Conservation (phyloP, 2,888 invertebrate species). For the Bugula neritina region DNA sequence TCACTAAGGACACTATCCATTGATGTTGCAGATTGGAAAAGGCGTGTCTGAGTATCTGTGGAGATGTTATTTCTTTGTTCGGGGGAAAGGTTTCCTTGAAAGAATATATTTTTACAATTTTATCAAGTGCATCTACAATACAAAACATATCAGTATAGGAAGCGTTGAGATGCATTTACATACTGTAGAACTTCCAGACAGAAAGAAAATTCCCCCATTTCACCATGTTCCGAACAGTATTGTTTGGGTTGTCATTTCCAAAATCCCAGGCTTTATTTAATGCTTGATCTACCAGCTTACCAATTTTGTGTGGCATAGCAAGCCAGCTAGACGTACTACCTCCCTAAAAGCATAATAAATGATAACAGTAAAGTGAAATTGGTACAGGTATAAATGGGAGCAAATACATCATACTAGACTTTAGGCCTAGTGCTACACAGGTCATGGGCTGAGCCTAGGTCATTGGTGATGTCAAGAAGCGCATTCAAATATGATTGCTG, state of each 20-base stretch:
- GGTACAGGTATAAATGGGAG: no score
- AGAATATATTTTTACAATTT: no score
- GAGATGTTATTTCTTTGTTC: not conserved
- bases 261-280: slow-evolving; percentile 11
- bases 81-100: no score
- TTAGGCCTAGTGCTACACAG: no score
- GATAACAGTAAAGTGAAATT: no score
- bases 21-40: not conserved
- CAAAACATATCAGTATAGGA: no score
- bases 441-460: no score
- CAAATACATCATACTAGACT: no score
- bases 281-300: slow-evolving; percentile 9
- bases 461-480: no score
- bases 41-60: not conserved
- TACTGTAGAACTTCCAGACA: slow-evolving; percentile 19
- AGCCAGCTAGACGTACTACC: not conserved
- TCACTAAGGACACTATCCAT: not conserved
- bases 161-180: no score
- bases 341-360: not conserved
- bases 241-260: not conserved
- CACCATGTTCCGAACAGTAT: slow-evolving; percentile 9
- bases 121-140: no score
- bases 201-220: slow-evolving; percentile 23
- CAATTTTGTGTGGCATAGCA: not conserved
- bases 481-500: no score